Conservation (phyloP, 2,113 vertebrate genomes). For the Vulpes vulpes region DNA sequence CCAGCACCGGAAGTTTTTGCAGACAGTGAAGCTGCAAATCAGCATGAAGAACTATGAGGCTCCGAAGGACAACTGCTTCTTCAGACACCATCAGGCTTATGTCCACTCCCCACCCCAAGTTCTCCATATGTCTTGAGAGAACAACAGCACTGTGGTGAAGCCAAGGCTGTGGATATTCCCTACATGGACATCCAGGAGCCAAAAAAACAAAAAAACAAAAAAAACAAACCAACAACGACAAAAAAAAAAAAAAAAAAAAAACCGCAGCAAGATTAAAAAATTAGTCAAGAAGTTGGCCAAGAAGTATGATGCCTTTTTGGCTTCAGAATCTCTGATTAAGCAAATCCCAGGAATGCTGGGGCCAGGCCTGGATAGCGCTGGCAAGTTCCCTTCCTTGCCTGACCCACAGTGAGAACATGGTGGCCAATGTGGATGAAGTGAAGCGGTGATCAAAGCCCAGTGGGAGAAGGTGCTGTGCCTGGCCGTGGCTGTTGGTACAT, state of each 20-base stretch:
- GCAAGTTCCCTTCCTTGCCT: background rate
- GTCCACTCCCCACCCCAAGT: background rate
- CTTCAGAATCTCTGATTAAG: background rate
- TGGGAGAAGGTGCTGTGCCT: background rate
- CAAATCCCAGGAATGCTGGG: background rate
- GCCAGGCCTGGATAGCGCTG: too few species aligned
- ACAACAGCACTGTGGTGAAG: slow-evolving; percentile 98
- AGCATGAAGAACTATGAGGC: slow-evolving; percentile 99
- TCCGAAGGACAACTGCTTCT: slow-evolving; percentile 99
- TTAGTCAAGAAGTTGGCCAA: background rate
- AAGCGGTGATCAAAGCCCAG: background rate
- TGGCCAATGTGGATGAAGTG: background rate
- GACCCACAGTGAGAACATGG: background rate
- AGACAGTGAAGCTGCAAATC: background rate
- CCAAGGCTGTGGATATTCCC: slow-evolving; percentile 88
- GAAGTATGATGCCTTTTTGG: background rate
- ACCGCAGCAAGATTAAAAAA: background rate
- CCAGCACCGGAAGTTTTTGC: slow-evolving; percentile 15
- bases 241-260: too few species aligned
- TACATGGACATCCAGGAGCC: background rate
- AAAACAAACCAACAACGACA: too few species aligned
- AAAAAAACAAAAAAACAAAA: background rate
- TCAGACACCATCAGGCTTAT: slow-evolving; percentile 88
- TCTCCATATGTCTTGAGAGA: slow-evolving; percentile 96
- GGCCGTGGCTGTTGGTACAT: background rate